Percentiles rank a stretch among this genome's conserved stretches.
Evolutionary conservation across 2,888 invertebrate species (phyloP).

Genomic region (Rhabditoides inermis): DNA sequence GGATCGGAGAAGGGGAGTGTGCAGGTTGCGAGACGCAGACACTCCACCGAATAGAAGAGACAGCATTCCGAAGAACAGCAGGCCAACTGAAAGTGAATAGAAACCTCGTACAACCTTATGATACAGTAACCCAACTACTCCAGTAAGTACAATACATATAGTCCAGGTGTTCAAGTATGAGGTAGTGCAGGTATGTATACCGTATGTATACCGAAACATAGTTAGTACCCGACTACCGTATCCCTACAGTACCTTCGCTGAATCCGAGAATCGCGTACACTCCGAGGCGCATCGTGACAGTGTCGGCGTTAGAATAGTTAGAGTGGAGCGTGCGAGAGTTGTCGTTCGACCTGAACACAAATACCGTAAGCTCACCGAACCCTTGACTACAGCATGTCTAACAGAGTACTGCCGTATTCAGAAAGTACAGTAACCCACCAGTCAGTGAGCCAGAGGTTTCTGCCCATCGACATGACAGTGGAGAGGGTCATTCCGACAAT

Average conservation of each 20-base stretch:
- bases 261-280: slow-evolving; percentile 49
- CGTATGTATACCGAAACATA: no score
- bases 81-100: slow-evolving; percentile 31
- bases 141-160: not conserved
- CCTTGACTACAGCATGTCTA: no score
- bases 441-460: slow-evolving; percentile 50
- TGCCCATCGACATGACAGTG: slow-evolving; percentile 43
- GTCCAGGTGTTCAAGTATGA: no score
- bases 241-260: slow-evolving; percentile 45
- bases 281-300: slow-evolving; percentile 36
- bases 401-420: no score
- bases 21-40: slow-evolving; percentile 42
- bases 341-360: slow-evolving; percentile 40
- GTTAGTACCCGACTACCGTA: no score
- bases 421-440: slow-evolving; percentile 21
- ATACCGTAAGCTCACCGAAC: no score
- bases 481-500: slow-evolving; percentile 38
- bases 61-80: slow-evolving; percentile 48
- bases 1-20: slow-evolving; percentile 45
- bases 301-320: slow-evolving; percentile 14
- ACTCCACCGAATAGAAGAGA: slow-evolving; percentile 48
- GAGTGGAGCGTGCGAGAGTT: slow-evolving; percentile 20
- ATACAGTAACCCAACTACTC: no score
- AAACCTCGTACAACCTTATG: no score
- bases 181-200: no score